These are phyloP conservation scores for Ctenoplectra terminalis DNA, from an alignment of 1,140 invertebrate species.

Conservation along the genomic window DNA sequence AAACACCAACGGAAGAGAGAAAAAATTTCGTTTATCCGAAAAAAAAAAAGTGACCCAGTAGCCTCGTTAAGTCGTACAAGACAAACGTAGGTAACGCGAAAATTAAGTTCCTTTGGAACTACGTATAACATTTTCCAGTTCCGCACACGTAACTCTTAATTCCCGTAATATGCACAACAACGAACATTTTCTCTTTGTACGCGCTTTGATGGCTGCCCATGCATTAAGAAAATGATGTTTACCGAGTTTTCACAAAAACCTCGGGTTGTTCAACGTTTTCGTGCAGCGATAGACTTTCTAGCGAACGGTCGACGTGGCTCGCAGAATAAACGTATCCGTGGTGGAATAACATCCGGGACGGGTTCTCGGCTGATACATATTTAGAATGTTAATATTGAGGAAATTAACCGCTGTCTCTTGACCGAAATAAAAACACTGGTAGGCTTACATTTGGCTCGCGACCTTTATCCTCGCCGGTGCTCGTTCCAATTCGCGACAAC, in stretches of 20 bases:
- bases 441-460: neutral
- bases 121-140: neutral
- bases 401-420: neutral
- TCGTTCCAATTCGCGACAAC: constrained; percentile 30
- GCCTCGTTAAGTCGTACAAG: no score
- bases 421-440: constrained; percentile 9
- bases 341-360: neutral
- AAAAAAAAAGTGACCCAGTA: neutral
- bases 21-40: neutral
- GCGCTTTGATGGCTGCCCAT: constrained; percentile 1
- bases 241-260: neutral
- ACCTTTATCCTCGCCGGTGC: neutral
- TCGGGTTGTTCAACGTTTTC: neutral
- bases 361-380: neutral
- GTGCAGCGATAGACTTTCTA: neutral
- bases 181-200: neutral
- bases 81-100: neutral
- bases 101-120: neutral
- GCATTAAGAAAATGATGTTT: constrained; percentile 47
- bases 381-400: constrained; percentile 26
- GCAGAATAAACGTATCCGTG: neutral
- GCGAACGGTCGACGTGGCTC: neutral
- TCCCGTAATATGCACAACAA: neutral
- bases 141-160: neutral
- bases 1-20: no score